Evolutionary conservation across 2,113 vertebrate species (phyloP).

Genomic region (Neogobius melanostomus): DNA sequence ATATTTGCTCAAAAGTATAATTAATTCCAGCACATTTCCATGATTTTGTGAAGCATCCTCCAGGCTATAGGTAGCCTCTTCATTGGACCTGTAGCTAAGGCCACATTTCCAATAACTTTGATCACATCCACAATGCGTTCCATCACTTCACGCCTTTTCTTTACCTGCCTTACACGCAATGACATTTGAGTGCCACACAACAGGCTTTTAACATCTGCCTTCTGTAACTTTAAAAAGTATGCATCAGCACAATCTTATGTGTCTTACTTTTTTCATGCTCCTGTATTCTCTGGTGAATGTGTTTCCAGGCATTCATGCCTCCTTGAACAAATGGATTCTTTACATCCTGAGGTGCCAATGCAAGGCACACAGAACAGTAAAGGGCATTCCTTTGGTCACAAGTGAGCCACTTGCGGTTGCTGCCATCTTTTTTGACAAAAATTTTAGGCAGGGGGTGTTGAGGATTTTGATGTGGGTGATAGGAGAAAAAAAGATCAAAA

Average conservation of each 20-base stretch:
- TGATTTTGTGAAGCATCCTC: too few relatives aligned
- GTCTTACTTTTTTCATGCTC: not conserved
- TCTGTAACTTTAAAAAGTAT: not conserved
- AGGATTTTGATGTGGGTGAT: not conserved
- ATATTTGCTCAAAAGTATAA: too few relatives aligned
- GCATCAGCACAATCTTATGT: not conserved
- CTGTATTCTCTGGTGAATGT: not conserved
- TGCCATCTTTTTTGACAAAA: not conserved
- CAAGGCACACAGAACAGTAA: not conserved
- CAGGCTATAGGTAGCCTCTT: too few relatives aligned
- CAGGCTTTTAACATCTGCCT: not conserved
- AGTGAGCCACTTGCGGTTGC: not conserved
- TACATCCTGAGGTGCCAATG: not conserved
- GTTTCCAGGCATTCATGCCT: not conserved
- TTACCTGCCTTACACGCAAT: not conserved
- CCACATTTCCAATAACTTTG: not conserved
- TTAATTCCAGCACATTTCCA: too few relatives aligned
- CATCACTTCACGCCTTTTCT: not conserved
- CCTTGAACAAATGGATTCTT: not conserved
- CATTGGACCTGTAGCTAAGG: not conserved
- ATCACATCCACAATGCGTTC: not conserved
- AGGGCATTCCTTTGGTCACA: not conserved
- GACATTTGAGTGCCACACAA: not conserved
- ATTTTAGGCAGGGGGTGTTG: not conserved
- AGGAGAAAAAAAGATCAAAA: not conserved